Evolutionary conservation across 2,888 invertebrate genomes (phyloP).

Genomic region (Drosophila falleni): DNA sequence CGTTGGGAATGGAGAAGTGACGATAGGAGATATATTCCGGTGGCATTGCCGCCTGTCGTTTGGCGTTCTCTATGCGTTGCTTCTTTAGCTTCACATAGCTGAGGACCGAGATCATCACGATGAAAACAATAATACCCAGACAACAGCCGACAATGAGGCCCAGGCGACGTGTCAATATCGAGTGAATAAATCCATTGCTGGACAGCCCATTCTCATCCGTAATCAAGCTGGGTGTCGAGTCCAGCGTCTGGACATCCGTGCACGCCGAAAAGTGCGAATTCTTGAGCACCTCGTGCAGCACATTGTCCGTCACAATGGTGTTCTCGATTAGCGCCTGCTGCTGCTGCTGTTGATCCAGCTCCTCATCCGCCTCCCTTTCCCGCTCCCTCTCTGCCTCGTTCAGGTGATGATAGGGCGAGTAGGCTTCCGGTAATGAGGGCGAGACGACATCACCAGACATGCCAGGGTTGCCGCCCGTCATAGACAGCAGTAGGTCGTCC

Average conservation of each 20-base stretch:
- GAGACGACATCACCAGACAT: slow-evolving; percentile 17
- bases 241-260: slow-evolving; percentile 91
- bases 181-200: slow-evolving; percentile 90
- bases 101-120: slow-evolving; percentile 93
- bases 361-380: neutral
- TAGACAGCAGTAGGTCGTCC: slow-evolving; percentile 60
- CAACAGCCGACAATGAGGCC: slow-evolving; percentile 95
- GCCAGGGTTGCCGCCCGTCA: slow-evolving; percentile 19
- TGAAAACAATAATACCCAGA: slow-evolving; percentile 94
- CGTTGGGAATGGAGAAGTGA: slow-evolving; percentile 90
- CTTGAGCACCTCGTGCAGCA: slow-evolving; percentile 87
- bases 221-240: slow-evolving; percentile 88
- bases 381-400: slow-evolving; percentile 44
- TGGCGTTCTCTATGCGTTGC: slow-evolving; percentile 90
- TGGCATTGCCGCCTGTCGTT: slow-evolving; percentile 89
- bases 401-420: slow-evolving; percentile 66
- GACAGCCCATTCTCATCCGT: slow-evolving; percentile 87
- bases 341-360: slow-evolving; percentile 42
- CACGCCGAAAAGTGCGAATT: slow-evolving; percentile 92
- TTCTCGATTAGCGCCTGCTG: slow-evolving; percentile 84
- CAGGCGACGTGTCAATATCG: slow-evolving; percentile 92
- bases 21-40: slow-evolving; percentile 93
- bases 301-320: slow-evolving; percentile 87
- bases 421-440: slow-evolving; percentile 58
- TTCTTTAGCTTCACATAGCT: slow-evolving; percentile 95